Conservation (phyloP, 2,888 invertebrate genomes). For the Chironomus tentans region DNA sequence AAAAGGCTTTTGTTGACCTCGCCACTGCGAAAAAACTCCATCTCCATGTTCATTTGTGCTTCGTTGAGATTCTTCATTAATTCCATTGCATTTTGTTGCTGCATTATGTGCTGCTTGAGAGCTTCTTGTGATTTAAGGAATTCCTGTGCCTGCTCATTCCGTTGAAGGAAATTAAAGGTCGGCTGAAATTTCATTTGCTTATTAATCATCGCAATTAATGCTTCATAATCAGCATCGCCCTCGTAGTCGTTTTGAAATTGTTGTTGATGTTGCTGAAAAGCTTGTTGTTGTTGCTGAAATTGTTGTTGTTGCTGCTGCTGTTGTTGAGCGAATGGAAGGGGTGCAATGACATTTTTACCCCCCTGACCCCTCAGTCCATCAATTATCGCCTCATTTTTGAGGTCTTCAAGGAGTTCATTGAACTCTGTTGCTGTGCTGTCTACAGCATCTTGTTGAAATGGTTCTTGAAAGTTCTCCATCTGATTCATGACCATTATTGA, state of each 20-base stretch:
- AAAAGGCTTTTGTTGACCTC: conserved; percentile 32
- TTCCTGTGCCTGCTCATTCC: background rate
- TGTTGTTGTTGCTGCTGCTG: background rate
- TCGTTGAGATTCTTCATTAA: conserved; percentile 38
- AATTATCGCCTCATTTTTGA: conserved; percentile 33
- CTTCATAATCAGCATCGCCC: conserved; percentile 30
- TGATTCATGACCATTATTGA: background rate
- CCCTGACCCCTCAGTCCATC: conserved; percentile 12
- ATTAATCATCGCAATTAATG: conserved; percentile 34
- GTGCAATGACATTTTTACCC: no score
- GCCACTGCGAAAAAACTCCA: conserved; percentile 34
- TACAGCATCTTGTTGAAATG: background rate
- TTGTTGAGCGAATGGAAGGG: no score
- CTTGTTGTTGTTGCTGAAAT: background rate
- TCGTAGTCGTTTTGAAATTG: background rate
- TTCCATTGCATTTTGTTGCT: conserved; percentile 40
- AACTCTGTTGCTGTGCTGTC: conserved; percentile 31
- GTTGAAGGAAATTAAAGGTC: conserved; percentile 29
- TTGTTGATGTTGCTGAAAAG: background rate
- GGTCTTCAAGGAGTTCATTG: conserved; percentile 33
- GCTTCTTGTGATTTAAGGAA: background rate
- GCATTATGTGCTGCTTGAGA: conserved; percentile 24
- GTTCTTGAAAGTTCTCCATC: background rate
- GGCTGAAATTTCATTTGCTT: conserved; percentile 10
- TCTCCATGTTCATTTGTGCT: conserved; percentile 28